phyloP scores from a whole-genome alignment of 2,888 invertebrate species.

The Odiellus spinosus region DNA sequence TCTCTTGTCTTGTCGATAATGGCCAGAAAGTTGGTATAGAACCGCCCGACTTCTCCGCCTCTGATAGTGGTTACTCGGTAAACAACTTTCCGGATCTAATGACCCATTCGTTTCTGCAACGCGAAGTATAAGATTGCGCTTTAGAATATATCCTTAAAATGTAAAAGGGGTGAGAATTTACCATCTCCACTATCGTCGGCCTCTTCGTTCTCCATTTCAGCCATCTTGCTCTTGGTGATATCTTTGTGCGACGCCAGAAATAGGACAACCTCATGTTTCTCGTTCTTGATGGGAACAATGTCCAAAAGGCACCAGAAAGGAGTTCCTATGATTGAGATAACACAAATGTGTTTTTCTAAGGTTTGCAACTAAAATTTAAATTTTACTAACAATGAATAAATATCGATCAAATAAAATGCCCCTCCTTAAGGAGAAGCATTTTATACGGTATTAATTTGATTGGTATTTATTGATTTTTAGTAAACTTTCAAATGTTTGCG shows the following conservation, averaged over 20 bases:
- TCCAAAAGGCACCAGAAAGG: constrained; percentile 92
- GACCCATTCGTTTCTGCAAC: constrained; percentile 35
- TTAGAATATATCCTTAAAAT: no score
- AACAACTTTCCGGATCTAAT: constrained; percentile 48
- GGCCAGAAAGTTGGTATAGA: constrained; percentile 88
- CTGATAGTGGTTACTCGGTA: constrained; percentile 68
- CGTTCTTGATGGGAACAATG: constrained; percentile 95
- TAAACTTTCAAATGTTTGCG: no score
- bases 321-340: constrained; percentile 45
- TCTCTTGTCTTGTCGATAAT: constrained; percentile 66
- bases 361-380: not conserved
- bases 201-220: constrained; percentile 40
- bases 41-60: constrained; percentile 83
- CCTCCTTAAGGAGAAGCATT: no score
- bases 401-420: no score
- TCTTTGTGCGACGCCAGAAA: constrained; percentile 94
- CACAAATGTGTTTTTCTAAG: not conserved
- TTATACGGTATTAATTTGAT: no score
- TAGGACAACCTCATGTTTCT: constrained; percentile 87
- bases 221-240: constrained; percentile 80
- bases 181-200: not conserved
- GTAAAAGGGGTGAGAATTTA: no score
- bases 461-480: no score
- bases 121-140: not conserved
- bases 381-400: not conserved